A percentile compares a stretch with the other conserved stretches of the same genome.
Conservation (phyloP, 2,888 invertebrate genomes). For the Noctua janthina region DNA sequence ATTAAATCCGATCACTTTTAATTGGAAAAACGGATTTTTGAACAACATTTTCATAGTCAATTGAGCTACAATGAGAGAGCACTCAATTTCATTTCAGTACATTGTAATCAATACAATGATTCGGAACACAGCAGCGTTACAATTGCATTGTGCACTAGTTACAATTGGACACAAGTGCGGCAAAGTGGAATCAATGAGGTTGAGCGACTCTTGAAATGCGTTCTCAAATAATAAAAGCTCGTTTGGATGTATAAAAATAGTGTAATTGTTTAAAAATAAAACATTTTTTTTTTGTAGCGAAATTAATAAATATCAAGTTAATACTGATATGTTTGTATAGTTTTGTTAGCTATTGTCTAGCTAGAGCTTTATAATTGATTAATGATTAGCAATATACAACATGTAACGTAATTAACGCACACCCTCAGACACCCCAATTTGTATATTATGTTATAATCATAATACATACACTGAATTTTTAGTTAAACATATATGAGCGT, state of each 20-base stretch:
- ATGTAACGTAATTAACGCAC: no score
- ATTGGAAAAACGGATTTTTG: not conserved
- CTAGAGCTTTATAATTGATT: no score
- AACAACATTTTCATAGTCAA: not conserved
- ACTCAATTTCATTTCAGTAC: constrained; percentile 4
- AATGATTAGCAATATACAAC: no score
- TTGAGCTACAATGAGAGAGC: not conserved
- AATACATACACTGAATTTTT: no score
- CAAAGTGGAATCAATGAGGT: constrained; percentile 17
- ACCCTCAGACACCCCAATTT: no score
- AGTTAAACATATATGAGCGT: no score
- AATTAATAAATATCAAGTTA: not conserved
- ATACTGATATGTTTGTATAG: not conserved
- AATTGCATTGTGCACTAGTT: constrained; percentile 5
- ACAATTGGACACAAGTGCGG: not conserved
- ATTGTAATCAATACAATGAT: constrained; percentile 30
- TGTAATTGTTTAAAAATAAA: not conserved
- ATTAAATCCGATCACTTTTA: not conserved
- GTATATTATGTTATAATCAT: no score
- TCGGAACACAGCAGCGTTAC: not conserved
- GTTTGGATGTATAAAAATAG: not conserved
- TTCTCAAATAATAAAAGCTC: not conserved
- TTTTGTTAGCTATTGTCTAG: not conserved
- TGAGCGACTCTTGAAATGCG: constrained; percentile 9
- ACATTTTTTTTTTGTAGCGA: not conserved